Conservation (phyloP, 1,140 invertebrate species). For the Orchesella cincta region DNA sequence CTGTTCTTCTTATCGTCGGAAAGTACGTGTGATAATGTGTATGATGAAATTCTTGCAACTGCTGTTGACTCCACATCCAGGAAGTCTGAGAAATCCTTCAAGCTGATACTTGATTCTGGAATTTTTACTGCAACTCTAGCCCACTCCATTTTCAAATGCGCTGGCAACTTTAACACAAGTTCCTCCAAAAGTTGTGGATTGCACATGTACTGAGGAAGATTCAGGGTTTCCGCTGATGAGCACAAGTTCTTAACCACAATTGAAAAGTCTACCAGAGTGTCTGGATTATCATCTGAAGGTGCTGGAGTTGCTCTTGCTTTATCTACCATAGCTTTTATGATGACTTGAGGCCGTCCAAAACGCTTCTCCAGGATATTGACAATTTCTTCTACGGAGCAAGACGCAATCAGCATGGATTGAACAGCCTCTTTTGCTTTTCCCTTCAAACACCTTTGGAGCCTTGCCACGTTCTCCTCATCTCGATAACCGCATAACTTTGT, state of each 20-base stretch:
- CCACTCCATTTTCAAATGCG: neutral
- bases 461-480: conserved; percentile 12
- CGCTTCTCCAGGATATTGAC: conserved; percentile 4
- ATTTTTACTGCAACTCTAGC: neutral
- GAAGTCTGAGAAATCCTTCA: neutral
- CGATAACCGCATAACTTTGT: conserved; percentile 8
- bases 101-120: neutral
- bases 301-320: conserved; percentile 6
- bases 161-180: conserved; percentile 26
- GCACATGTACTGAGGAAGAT: neutral
- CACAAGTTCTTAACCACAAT: conserved; percentile 23
- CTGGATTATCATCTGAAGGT: neutral
- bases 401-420: neutral
- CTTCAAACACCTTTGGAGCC: conserved; percentile 28
- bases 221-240: neutral
- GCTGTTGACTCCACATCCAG: neutral
- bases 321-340: neutral
- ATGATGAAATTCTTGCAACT: too few relatives aligned
- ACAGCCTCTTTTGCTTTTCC: conserved; percentile 35
- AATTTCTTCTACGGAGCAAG: neutral
- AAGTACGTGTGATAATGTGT: too few relatives aligned
- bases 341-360: conserved; percentile 9
- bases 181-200: conserved; percentile 31
- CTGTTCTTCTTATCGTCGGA: too few relatives aligned
- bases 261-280: conserved; percentile 20